Evolutionary conservation across 2,888 invertebrate species (phyloP).

Genomic region (Mesorhabditis spiculigera): DNA sequence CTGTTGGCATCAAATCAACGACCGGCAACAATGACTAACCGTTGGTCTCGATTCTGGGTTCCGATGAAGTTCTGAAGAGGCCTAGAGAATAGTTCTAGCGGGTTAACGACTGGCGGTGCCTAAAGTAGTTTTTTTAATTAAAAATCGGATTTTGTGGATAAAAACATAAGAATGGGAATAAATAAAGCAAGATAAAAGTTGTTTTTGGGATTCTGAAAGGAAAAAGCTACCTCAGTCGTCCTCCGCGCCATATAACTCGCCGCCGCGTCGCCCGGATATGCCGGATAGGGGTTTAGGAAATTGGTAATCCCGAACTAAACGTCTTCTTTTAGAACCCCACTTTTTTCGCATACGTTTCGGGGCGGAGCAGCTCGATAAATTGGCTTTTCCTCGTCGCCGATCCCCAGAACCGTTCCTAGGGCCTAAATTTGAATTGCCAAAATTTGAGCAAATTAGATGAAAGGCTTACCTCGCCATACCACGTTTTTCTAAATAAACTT

Average conservation of each 20-base stretch:
- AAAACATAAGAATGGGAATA: not conserved
- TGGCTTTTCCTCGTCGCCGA: not conserved
- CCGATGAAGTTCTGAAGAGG: slow-evolving; percentile 1
- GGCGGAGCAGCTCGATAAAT: not conserved
- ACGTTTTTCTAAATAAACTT: not conserved
- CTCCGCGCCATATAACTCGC: no score
- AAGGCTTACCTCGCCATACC: not conserved
- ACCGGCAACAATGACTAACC: not conserved
- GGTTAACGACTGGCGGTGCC: slow-evolving; percentile 2
- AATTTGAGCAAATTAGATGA: no score
- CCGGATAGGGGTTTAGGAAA: no score
- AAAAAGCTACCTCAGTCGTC: no score
- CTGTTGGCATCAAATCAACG: not conserved
- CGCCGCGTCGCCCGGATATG: no score
- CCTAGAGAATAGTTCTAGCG: not conserved
- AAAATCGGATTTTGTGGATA: not conserved
- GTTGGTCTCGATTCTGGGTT: not conserved
- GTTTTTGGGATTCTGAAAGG: no score
- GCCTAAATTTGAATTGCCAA: not conserved
- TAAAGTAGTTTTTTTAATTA: not conserved
- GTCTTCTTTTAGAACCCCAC: no score
- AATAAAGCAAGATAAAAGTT: not conserved
- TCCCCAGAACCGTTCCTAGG: not conserved
- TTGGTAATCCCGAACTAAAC: no score
- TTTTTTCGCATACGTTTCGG: not conserved